These are phyloP conservation scores for Brachystomella parvula DNA, from an alignment of 1,140 invertebrate species.

Conservation along the genomic window DNA sequence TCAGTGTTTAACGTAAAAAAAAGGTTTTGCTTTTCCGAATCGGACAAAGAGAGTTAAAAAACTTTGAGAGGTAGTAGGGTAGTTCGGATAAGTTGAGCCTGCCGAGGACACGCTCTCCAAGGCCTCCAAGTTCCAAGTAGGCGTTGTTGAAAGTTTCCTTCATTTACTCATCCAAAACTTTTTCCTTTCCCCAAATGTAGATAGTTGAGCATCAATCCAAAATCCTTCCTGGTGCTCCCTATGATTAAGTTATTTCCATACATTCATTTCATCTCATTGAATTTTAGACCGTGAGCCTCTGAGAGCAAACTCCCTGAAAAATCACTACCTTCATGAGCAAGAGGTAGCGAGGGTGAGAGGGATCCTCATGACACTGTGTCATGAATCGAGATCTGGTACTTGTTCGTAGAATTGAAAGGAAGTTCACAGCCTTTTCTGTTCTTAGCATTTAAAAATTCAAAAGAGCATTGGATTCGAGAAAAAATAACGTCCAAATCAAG, in stretches of 20 bases:
- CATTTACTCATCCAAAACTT: slow-evolving; percentile 91
- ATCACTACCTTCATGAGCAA: slow-evolving; percentile 99
- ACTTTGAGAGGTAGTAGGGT: no score
- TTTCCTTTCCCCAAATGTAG: slow-evolving; percentile 92
- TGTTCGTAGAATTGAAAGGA: slow-evolving; percentile 99
- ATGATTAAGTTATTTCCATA: no score
- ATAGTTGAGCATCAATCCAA: slow-evolving; percentile 92
- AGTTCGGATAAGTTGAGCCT: no score
- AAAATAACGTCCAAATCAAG: no score
- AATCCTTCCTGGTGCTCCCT: slow-evolving; percentile 93
- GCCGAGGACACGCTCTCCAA: slow-evolving; percentile 94
- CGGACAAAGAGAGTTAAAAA: no score
- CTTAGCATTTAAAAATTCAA: no score
- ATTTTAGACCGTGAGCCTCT: no score
- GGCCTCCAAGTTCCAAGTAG: slow-evolving; percentile 93
- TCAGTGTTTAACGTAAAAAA: no score
- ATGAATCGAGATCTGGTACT: slow-evolving; percentile 96
- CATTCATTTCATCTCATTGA: no score
- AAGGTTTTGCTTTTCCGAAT: no score
- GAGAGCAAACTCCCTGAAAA: no score
- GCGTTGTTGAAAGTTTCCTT: slow-evolving; percentile 97
- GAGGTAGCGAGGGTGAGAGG: slow-evolving; percentile 79
- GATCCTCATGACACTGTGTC: slow-evolving; percentile 87
- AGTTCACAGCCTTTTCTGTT: slow-evolving; percentile 96
- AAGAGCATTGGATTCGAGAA: no score